Evolutionary conservation across 2,888 invertebrate species (phyloP).

Genomic region (Urechis unicinctus): DNA sequence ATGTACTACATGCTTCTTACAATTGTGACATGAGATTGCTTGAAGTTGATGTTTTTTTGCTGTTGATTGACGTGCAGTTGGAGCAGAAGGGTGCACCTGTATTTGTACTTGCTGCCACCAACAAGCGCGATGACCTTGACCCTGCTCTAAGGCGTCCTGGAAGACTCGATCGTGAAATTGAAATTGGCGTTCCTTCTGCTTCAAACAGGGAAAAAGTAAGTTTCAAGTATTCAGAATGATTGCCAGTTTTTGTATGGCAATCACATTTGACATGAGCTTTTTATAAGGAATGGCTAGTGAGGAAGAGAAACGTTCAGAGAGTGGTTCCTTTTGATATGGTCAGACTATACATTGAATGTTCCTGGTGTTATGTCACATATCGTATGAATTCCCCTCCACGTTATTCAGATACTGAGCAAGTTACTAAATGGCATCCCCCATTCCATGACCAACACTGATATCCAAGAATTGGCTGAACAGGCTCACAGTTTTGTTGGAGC

Average conservation of each 20-base stretch:
- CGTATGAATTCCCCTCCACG: no score
- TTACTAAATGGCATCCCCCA: slow-evolving; percentile 59
- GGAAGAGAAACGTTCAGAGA: no score
- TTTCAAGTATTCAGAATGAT: background rate
- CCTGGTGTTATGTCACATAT: no score
- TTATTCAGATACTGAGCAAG: slow-evolving; percentile 63
- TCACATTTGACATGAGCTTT: no score
- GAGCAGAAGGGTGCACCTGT: no score
- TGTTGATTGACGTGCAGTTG: no score
- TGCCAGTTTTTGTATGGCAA: background rate
- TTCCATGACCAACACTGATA: slow-evolving; percentile 56
- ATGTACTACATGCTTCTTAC: no score
- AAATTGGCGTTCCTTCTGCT: slow-evolving; percentile 37
- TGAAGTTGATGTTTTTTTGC: no score
- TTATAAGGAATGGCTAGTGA: no score
- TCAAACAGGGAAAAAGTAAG: slow-evolving; percentile 3
- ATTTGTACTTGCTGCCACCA: slow-evolving; percentile 72
- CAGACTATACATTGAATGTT: no score
- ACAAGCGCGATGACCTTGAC: slow-evolving; percentile 71
- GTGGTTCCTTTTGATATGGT: no score
- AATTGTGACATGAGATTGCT: no score
- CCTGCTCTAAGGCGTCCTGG: slow-evolving; percentile 71
- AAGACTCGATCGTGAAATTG: slow-evolving; percentile 59
- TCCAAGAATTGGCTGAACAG: slow-evolving; percentile 61
- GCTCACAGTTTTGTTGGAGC: slow-evolving; percentile 89